These are phyloP conservation scores for Carollia perspicillata DNA, from an alignment of 2,113 vertebrate genomes.

Conservation along the genomic window DNA sequence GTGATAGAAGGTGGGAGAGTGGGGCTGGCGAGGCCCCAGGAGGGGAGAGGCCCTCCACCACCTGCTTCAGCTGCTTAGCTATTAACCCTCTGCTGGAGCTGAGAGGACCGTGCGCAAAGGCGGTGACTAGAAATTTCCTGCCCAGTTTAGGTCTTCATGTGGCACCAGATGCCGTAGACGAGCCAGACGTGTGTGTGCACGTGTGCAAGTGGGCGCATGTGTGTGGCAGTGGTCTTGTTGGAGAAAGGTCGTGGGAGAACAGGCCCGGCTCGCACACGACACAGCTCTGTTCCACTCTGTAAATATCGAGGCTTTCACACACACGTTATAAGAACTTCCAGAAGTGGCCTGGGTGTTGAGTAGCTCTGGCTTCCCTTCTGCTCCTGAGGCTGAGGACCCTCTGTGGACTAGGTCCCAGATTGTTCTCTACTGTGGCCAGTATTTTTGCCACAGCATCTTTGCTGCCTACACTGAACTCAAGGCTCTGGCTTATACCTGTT, in stretches of 20 bases:
- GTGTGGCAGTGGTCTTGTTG: neutral
- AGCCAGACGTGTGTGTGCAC: neutral
- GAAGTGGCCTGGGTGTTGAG: no score
- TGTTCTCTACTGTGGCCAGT: neutral
- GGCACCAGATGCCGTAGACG: neutral
- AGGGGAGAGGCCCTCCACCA: neutral
- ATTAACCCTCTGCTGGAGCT: neutral
- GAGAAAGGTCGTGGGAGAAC: neutral
- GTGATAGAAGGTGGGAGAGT: neutral
- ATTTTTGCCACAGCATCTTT: neutral
- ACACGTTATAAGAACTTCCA: neutral
- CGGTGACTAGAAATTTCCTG: neutral
- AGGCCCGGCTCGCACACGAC: neutral
- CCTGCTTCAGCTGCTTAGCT: neutral
- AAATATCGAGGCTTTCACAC: accelerated
- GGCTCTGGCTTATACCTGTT: neutral
- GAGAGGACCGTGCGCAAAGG: neutral
- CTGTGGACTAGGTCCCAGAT: neutral
- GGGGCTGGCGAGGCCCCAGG: no score
- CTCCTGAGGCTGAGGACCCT: neutral
- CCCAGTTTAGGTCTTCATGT: neutral
- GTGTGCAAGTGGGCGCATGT: no score
- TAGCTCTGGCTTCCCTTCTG: neutral
- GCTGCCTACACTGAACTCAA: neutral
- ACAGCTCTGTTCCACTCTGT: neutral